Evolutionary conservation across 1,140 invertebrate species (phyloP).

Genomic region (Phortica variegata): DNA sequence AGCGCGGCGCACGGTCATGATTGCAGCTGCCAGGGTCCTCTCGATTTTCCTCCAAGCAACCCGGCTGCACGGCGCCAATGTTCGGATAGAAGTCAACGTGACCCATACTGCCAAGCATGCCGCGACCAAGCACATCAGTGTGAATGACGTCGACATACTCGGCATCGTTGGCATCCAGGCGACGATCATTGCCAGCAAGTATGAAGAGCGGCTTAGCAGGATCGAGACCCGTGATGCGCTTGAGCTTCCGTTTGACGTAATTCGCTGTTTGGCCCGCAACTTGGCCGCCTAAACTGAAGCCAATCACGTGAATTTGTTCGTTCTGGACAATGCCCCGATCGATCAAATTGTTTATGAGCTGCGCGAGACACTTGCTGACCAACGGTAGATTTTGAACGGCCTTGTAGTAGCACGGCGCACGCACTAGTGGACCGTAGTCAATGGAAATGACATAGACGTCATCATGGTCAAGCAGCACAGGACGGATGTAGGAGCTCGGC

Average conservation of each 20-base stretch:
- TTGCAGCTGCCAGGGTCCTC: conserved; percentile 62
- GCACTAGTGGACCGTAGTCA: conserved; percentile 62
- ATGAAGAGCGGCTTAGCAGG: conserved; percentile 64
- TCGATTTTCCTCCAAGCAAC: conserved; percentile 62
- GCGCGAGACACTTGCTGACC: conserved; percentile 63
- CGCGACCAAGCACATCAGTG: conserved; percentile 63
- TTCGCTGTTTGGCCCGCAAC: conserved; percentile 79
- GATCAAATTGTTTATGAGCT: conserved; percentile 66
- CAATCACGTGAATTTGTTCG: conserved; percentile 77
- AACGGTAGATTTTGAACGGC: conserved; percentile 61
- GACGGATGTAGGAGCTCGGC: conserved; percentile 62
- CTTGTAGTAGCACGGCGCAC: conserved; percentile 62
- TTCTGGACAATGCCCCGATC: conserved; percentile 60
- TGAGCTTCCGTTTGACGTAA: conserved; percentile 57
- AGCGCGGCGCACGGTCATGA: conserved; percentile 68
- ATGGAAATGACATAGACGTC: conserved; percentile 65
- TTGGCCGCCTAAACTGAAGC: conserved; percentile 89
- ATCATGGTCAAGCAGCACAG: conserved; percentile 59
- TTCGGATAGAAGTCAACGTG: conserved; percentile 69
- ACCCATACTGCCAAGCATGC: conserved; percentile 58
- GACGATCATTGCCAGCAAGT: conserved; percentile 48
- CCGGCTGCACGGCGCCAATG: conserved; percentile 64
- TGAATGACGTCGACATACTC: conserved; percentile 63
- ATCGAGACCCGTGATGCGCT: conserved; percentile 63
- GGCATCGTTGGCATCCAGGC: conserved; percentile 65